These are phyloP conservation scores for Drosophila nigrodunni DNA, from an alignment of 1,140 invertebrate species.

Conservation along the genomic window DNA sequence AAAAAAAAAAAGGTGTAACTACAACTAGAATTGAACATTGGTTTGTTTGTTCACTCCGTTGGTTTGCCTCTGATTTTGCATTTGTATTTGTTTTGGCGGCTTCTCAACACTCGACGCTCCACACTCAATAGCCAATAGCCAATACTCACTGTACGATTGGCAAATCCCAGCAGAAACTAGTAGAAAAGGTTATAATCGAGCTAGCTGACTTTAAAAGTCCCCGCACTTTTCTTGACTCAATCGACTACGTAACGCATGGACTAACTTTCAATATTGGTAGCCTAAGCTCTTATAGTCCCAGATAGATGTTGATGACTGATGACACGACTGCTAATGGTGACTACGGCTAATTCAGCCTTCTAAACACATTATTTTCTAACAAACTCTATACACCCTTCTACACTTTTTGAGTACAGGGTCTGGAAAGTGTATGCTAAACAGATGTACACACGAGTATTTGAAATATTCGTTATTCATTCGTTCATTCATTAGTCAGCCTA, in stretches of 20 bases:
- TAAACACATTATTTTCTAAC: too few species aligned
- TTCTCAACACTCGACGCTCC: slow-evolving; percentile 16
- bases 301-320: too few species aligned
- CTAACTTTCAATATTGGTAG: too few species aligned
- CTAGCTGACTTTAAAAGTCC: too few species aligned
- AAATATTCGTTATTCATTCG: slow-evolving; percentile 15
- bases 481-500: slow-evolving; percentile 54
- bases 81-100: slow-evolving; percentile 53
- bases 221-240: too few species aligned
- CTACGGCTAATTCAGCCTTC: too few species aligned
- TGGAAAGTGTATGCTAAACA: slow-evolving; percentile 10
- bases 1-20: slow-evolving; percentile 35
- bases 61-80: slow-evolving; percentile 45
- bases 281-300: too few species aligned
- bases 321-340: too few species aligned
- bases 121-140: neutral
- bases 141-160: neutral
- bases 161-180: neutral
- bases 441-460: slow-evolving; percentile 8
- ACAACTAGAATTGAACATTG: slow-evolving; percentile 21
- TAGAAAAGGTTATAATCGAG: too few species aligned
- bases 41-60: slow-evolving; percentile 57
- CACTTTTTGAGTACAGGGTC: too few species aligned
- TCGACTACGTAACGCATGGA: too few species aligned
- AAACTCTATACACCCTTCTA: too few species aligned